Evolutionary conservation across 37 sponge, comb jelly and placozoan genomes (phyloP).

Genomic region (Ianthella basta): DNA sequence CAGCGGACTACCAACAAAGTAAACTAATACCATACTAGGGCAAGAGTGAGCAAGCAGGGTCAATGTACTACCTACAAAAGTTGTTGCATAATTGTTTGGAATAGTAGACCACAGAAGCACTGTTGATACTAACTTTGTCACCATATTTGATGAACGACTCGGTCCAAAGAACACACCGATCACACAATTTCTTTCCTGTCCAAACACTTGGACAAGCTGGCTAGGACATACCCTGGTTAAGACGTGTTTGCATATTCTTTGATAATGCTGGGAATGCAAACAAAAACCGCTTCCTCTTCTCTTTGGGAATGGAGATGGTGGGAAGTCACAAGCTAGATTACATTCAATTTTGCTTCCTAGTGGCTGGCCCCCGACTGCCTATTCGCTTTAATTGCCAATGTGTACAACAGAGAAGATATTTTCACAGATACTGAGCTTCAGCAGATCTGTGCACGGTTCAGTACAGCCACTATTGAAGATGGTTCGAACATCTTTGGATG

Average conservation of each 20-base stretch:
- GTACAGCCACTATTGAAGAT: neutral
- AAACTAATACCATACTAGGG: constrained; percentile 57
- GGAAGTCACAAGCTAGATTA: neutral
- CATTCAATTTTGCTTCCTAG: neutral
- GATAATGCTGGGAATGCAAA: constrained; percentile 48
- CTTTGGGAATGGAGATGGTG: constrained; percentile 5
- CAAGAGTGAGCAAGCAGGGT: constrained; percentile 33
- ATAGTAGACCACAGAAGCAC: constrained; percentile 51
- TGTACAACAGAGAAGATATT: neutral
- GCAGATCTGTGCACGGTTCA: neutral
- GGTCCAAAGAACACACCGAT: constrained; percentile 54
- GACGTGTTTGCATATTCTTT: constrained; percentile 43
- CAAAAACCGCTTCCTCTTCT: constrained; percentile 39
- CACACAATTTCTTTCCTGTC: constrained; percentile 45
- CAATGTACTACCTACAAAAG: constrained; percentile 52
- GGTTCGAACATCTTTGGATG: neutral
- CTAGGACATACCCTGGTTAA: constrained; percentile 28
- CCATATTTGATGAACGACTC: constrained; percentile 42
- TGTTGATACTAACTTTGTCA: neutral
- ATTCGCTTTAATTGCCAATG: neutral
- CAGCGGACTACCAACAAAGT: constrained; percentile 39
- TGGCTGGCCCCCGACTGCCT: constrained; percentile 5
- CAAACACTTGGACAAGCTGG: neutral
- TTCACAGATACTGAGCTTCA: neutral
- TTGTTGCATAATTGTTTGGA: constrained; percentile 55